Base-by-base conservation (phyloP, 2,797 vertebrate genomes). In the Tokudaia tokunoshimensis region DNA sequence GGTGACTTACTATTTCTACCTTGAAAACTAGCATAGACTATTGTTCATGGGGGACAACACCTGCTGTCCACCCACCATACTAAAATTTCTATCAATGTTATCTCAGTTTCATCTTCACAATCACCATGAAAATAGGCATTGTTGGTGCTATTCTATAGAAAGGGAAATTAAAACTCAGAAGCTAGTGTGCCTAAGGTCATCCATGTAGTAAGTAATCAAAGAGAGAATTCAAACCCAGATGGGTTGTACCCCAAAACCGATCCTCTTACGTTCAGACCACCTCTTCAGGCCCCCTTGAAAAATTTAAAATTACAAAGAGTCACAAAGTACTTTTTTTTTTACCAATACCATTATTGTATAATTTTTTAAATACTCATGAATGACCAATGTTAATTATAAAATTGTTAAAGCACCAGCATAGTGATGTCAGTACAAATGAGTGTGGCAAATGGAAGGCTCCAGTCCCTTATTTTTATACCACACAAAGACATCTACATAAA, bases 401-500 rank as follows among this genome's bases (percentile, higher is more conserved):
- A 92, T 86, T 24, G 19, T 75, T 79, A 59, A 90, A 15, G 6
- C 12, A 50, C n/a, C 8, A 41, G 47, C 20, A 11, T n/a, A 15
- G 72, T 89, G 29, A 61, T 52, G 75, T 59, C 0, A 0, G 2
- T 22, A 19, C 13, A 44, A 59, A 92, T 26, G 44, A 75, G 19
- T 3, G 14, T 41, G 41, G 61, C 79, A 65, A 83, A n/a, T 59
- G 52, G 85, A 81, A 31, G 34, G 15, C 76, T 83, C n/a, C 24
- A 3, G 57, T 63, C 80, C 57, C 67, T 93, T 65, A 57, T 79
- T 85, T 92, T 75, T 47, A 20, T 61, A 15, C 44, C 20, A 0
- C 83, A 96, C 82, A 95, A 79, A 94, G 92, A 95, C 81, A 61
- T 15, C 78, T 7, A 59, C 82, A 63, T 61, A 78, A 20, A 47